phyloP scores from a whole-genome alignment of 1,140 invertebrate genomes.

The Drosophila paulistorum region DNA sequence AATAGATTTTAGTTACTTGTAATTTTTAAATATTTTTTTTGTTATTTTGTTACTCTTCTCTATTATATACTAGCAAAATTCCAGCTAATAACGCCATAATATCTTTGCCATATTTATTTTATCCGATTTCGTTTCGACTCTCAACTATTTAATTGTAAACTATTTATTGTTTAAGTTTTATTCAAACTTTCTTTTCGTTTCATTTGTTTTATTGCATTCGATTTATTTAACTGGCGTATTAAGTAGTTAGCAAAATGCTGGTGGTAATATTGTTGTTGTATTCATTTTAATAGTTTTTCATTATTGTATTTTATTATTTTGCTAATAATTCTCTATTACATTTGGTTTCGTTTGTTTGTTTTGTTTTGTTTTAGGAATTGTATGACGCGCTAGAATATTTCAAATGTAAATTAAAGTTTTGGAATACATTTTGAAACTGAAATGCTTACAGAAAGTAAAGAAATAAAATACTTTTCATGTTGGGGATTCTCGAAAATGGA shows the following conservation, averaged over 20 bases:
- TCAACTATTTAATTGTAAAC: slow-evolving; percentile 58
- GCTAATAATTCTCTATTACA: slow-evolving; percentile 71
- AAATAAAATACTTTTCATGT: slow-evolving; percentile 33
- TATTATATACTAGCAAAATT: slow-evolving; percentile 39
- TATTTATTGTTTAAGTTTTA: slow-evolving; percentile 22
- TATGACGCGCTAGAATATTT: slow-evolving; percentile 56
- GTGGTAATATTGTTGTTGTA: slow-evolving; percentile 70
- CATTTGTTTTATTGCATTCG: slow-evolving; percentile 16
- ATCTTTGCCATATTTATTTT: not conserved
- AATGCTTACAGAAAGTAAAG: not conserved
- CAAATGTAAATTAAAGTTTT: slow-evolving; percentile 9
- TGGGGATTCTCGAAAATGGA: slow-evolving; percentile 51
- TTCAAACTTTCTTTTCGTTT: slow-evolving; percentile 40
- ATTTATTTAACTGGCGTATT: slow-evolving; percentile 64
- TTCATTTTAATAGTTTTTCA: slow-evolving; percentile 21
- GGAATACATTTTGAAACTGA: slow-evolving; percentile 25
- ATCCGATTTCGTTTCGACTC: slow-evolving; percentile 32
- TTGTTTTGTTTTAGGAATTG: slow-evolving; percentile 40
- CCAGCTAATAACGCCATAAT: slow-evolving; percentile 14
- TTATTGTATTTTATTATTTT: slow-evolving; percentile 22
- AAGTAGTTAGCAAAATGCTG: slow-evolving; percentile 74
- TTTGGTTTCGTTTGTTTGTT: not conserved
- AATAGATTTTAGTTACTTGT: slow-evolving; percentile 7
- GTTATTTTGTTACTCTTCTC: slow-evolving; percentile 15
- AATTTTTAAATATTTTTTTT: slow-evolving; percentile 16